These are phyloP conservation scores for Salvator merianae DNA, from an alignment of 2,113 vertebrate genomes.

Conservation along the genomic window DNA sequence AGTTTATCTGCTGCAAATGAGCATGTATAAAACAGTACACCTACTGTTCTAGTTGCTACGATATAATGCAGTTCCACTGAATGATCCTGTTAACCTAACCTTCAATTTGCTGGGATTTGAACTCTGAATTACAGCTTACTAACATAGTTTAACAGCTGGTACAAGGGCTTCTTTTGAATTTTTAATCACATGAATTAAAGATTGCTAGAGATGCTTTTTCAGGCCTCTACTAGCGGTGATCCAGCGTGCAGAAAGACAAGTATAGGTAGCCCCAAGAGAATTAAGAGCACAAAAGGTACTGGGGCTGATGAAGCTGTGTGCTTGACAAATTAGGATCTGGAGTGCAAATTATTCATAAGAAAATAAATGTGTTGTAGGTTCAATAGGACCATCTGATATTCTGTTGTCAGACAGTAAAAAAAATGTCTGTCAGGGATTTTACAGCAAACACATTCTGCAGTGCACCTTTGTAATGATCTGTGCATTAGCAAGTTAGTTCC, in stretches of 20 bases:
- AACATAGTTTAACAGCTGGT: conserved; percentile 82
- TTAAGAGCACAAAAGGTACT: conserved; percentile 62
- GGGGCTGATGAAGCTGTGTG: conserved; percentile 32
- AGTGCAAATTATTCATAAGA: conserved; percentile 57
- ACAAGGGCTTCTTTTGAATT: conserved; percentile 83
- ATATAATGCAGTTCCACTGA: conserved; percentile 76
- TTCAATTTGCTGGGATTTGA: conserved; percentile 84
- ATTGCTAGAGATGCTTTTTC: conserved; percentile 76
- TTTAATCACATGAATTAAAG: conserved; percentile 87
- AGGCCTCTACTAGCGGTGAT: conserved; percentile 71
- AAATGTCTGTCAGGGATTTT: background rate
- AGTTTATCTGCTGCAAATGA: conserved; percentile 74
- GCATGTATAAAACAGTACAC: conserved; percentile 70
- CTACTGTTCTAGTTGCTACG: conserved; percentile 70
- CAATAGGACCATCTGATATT: conserved; percentile 11
- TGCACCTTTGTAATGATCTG: conserved; percentile 37
- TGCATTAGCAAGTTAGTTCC: conserved; percentile 35
- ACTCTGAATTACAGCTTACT: conserved; percentile 81
- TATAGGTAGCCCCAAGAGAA: conserved; percentile 66
- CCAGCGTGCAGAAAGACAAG: conserved; percentile 73
- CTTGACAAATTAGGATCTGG: conserved; percentile 41
- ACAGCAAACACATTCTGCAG: background rate
- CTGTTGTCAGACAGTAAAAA: background rate
- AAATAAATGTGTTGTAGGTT: conserved; percentile 51
- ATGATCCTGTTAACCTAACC: conserved; percentile 82